phyloP scores from a whole-genome alignment of 2,797 vertebrate genomes.

The Leptoclinus maculatus region DNA sequence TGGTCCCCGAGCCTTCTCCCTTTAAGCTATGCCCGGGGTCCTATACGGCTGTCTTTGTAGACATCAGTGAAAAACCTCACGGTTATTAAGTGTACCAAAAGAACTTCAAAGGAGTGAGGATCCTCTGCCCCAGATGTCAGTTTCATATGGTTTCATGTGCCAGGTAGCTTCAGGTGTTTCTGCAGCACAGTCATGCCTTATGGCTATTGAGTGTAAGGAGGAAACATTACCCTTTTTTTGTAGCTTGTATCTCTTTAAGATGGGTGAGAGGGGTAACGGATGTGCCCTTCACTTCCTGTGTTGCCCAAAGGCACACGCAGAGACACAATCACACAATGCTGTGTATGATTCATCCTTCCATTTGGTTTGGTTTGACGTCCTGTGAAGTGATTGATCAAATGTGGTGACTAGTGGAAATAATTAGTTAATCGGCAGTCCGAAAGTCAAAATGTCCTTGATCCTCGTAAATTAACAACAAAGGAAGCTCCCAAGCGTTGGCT shows the following conservation, averaged over 20 bases:
- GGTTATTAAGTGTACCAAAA: conserved; percentile 63
- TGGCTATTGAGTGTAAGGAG: conserved; percentile 50
- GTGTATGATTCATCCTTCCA: background rate
- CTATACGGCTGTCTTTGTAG: conserved; percentile 58
- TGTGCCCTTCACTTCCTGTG: conserved; percentile 41
- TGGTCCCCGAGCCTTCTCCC: conserved; percentile 57
- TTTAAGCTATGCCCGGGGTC: conserved; percentile 64
- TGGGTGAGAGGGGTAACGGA: background rate
- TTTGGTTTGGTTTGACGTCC: conserved; percentile 15
- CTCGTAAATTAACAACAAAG: conserved; percentile 27
- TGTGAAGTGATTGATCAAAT: conserved; percentile 16
- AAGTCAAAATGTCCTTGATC: conserved; percentile 17
- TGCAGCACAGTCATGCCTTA: conserved; percentile 50
- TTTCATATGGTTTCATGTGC: conserved; percentile 56
- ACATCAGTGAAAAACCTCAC: conserved; percentile 63
- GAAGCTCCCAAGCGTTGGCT: background rate
- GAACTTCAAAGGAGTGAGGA: conserved; percentile 71
- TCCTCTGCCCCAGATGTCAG: conserved; percentile 57
- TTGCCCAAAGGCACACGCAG: conserved; percentile 33
- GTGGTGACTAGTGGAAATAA: background rate
- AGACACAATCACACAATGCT: background rate
- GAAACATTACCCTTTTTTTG: conserved; percentile 54
- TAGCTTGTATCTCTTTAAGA: conserved; percentile 46
- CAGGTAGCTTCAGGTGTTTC: conserved; percentile 63
- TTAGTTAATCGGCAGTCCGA: conserved; percentile 1